Base-by-base conservation (phyloP, 1,140 invertebrate species). In the Megathymus violae region DNA sequence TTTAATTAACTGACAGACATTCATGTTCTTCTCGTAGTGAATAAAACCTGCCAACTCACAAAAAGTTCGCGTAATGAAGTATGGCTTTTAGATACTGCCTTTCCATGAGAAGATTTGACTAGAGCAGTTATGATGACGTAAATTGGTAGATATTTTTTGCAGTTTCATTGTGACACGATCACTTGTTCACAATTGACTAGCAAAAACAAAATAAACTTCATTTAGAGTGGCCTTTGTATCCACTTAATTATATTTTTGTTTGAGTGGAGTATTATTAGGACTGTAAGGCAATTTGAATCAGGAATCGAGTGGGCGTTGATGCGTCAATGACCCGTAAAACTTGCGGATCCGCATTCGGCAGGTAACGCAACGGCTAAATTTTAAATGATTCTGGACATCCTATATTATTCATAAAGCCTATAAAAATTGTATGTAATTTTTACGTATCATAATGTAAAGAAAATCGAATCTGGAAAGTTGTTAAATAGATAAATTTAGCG, bases 241-340 rank as follows among this genome's bases (percentile, higher is more conserved):
- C 9, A 9, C 27, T 9, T 31, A 25, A 43, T 27, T 43, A 10
- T 31, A 44, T n/a, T 44, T 31, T 14, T 47, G 44, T 47, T 17
- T 54, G 46, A 43, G 62, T 61, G 67, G 64, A 69, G 67, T 69
- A 40, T 78, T 71, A 67, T 78, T 71, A 69, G 69, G 71, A 50
- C 79, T 78, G 70, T 65, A 74, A 76, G 74, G 69, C 62, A 74
- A 76, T 79, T 83, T 80, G 78, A 69, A 74, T 66, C 76, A 73
- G 74, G 67, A 81, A 73, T 70, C 64, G 77, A 71, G 88, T 88
- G 79, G 86, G 88, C 80, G 85, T 76, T 76, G 80, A 80, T 85
- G 78, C 85, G 88, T 91, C 88, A 91, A 91, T 86, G 88, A 91
- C 86, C 88, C 79, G 86, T 76, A 75, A 87, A 88, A 91, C 78